Percentiles rank a stretch among this genome's conserved stretches.
These are phyloP conservation scores for Drosophila sechellia DNA, from an alignment of 1,140 invertebrate species.

Conservation along the genomic window DNA sequence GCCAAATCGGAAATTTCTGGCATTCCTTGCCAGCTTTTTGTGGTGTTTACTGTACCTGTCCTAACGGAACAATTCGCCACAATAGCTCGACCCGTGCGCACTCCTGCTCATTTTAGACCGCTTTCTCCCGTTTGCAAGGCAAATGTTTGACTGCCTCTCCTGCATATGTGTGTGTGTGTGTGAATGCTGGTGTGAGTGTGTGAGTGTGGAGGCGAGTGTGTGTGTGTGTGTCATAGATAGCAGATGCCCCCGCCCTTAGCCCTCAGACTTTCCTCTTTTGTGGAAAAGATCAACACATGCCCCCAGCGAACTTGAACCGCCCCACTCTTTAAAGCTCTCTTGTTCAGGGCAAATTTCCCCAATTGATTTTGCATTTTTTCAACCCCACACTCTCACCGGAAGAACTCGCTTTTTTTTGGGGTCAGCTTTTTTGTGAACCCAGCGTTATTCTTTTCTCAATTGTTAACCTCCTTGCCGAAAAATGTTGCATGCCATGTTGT, in stretches of 20 bases:
- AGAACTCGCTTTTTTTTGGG: conserved; percentile 17
- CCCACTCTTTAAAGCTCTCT: conserved; percentile 53
- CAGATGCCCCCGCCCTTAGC: conserved; percentile 8
- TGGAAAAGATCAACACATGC: conserved; percentile 37
- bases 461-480: conserved; percentile 47
- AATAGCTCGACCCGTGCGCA: conserved; percentile 27
- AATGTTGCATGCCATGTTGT: conserved; percentile 50
- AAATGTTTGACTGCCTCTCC: conserved; percentile 57
- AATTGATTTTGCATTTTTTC: conserved; percentile 68
- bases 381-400: not conserved
- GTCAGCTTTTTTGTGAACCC: conserved; percentile 31
- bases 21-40: not conserved
- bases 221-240: conserved; percentile 59
- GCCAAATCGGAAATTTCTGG: too few relatives aligned
- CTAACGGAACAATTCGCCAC: conserved; percentile 51
- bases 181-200: not conserved
- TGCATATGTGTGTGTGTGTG: conserved; percentile 31
- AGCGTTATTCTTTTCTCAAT: conserved; percentile 49
- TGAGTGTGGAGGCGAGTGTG: conserved; percentile 1
- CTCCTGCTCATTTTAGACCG: not conserved
- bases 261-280: conserved; percentile 6
- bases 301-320: not conserved
- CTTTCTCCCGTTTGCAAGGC: conserved; percentile 11
- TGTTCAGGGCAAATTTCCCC: conserved; percentile 5
- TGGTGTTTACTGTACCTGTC: conserved; percentile 15